Conservation (phyloP, 2,797 vertebrate genomes). For the Megalops cyprinoides region DNA sequence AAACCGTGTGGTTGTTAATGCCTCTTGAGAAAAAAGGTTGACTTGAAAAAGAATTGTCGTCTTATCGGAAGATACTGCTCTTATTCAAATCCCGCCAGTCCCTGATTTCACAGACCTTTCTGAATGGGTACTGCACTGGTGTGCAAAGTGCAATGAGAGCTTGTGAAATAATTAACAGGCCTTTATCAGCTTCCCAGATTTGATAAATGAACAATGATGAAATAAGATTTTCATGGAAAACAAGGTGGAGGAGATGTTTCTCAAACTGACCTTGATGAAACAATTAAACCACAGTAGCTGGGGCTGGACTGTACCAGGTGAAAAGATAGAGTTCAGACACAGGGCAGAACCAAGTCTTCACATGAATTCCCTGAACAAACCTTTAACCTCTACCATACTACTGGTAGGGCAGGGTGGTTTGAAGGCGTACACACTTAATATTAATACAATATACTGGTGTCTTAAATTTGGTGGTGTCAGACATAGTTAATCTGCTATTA, state of each 20-base stretch:
- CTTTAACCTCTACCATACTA: not conserved
- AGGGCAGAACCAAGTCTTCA: too few species aligned
- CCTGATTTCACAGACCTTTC: not conserved
- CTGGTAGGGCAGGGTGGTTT: not conserved
- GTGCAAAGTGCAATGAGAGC: slow-evolving; percentile 23
- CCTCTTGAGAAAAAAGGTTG: not conserved
- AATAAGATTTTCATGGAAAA: not conserved
- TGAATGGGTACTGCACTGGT: not conserved
- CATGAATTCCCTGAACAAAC: not conserved
- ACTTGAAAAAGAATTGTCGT: not conserved
- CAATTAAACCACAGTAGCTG: not conserved
- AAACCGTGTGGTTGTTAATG: not conserved
- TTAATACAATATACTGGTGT: too few species aligned
- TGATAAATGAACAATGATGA: slow-evolving; percentile 27
- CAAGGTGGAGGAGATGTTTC: slow-evolving; percentile 4
- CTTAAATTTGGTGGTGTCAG: too few species aligned
- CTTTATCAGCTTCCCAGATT: slow-evolving; percentile 12
- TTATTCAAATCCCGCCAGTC: not conserved
- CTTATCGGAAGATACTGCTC: not conserved
- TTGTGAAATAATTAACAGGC: not conserved
- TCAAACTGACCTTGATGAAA: slow-evolving; percentile 7
- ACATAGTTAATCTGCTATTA: not conserved
- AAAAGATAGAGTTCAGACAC: too few species aligned
- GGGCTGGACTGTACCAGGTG: too few species aligned
- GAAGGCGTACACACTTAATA: not conserved